Percentiles rank a stretch among this genome's conserved stretches.
These are phyloP conservation scores for Bembecia ichneumoniformis DNA, from an alignment of 2,888 invertebrate species.

Conservation along the genomic window DNA sequence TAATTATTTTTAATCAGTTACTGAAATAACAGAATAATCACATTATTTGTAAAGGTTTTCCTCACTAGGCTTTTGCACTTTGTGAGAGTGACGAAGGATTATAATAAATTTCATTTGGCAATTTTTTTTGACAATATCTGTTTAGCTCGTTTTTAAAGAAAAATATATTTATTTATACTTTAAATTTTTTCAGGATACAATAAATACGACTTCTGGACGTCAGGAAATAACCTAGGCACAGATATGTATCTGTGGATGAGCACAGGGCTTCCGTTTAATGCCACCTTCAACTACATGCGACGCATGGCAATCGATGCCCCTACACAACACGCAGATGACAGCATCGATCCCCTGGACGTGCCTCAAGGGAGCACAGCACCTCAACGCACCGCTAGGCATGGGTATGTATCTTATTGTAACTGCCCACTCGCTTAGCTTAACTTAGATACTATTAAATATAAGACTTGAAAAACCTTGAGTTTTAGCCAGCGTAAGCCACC, in stretches of 20 bases:
- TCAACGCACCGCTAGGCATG: constrained; percentile 83
- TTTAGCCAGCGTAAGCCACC: no score
- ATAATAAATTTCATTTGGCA: no score
- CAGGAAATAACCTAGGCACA: constrained; percentile 88
- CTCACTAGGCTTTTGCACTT: no score
- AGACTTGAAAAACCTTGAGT: no score
- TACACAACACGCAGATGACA: constrained; percentile 67
- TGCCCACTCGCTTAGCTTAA: no score
- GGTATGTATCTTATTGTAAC: constrained; percentile 48
- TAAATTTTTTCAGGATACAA: constrained; percentile 72
- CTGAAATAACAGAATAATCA: no score
- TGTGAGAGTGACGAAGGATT: no score
- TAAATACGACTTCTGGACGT: constrained; percentile 90
- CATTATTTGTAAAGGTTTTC: no score
- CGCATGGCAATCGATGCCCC: constrained; percentile 68
- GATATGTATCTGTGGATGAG: constrained; percentile 94
- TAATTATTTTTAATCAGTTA: no score
- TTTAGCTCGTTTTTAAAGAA: background rate
- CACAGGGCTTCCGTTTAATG: constrained; percentile 88
- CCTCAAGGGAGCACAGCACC: constrained; percentile 83
- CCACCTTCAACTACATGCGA: constrained; percentile 87
- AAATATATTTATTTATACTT: background rate
- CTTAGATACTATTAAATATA: no score
- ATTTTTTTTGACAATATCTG: no score
- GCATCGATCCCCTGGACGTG: constrained; percentile 75